Evolutionary conservation across 2,797 vertebrate species (phyloP).

Genomic region (Brotula barbata): DNA sequence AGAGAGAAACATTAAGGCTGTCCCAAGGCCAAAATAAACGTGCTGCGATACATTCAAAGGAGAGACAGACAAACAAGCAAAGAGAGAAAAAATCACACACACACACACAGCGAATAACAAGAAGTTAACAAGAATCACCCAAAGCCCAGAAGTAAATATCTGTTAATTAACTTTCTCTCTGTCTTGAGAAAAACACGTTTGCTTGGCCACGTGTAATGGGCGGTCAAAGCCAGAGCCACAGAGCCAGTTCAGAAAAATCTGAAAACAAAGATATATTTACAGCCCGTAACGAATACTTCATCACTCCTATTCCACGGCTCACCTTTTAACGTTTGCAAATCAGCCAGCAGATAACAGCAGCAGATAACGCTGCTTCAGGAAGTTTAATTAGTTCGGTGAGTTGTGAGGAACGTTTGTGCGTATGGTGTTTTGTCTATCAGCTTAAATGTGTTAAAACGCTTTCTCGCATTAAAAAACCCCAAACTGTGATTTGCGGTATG

Average conservation of each 20-base stretch:
- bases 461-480: constrained; percentile 17
- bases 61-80: constrained; percentile 4
- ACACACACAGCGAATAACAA: constrained; percentile 1
- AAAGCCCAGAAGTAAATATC: not conserved
- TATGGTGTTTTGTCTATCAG: constrained; percentile 28
- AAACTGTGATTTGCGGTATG: constrained; percentile 3
- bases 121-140: not conserved
- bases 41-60: not conserved
- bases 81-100: constrained; percentile 6
- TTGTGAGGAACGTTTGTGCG: constrained; percentile 11
- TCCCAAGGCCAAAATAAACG: constrained; percentile 5
- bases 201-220: too few relatives aligned
- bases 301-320: not conserved
- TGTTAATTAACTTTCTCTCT: constrained; percentile 23
- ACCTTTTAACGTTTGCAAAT: not conserved
- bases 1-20: constrained; percentile 13
- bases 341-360: not conserved
- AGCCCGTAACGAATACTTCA: too few relatives aligned
- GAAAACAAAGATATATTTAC: not conserved
- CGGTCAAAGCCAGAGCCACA: too few relatives aligned
- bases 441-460: constrained; percentile 28
- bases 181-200: constrained; percentile 13
- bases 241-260: constrained; percentile 7
- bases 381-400: constrained; percentile 36
- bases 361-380: constrained; percentile 10